A percentile compares a stretch with the other conserved stretches of the same genome.
Conservation (phyloP, 2,797 vertebrate genomes). For the Pygocentrus nattereri region DNA sequence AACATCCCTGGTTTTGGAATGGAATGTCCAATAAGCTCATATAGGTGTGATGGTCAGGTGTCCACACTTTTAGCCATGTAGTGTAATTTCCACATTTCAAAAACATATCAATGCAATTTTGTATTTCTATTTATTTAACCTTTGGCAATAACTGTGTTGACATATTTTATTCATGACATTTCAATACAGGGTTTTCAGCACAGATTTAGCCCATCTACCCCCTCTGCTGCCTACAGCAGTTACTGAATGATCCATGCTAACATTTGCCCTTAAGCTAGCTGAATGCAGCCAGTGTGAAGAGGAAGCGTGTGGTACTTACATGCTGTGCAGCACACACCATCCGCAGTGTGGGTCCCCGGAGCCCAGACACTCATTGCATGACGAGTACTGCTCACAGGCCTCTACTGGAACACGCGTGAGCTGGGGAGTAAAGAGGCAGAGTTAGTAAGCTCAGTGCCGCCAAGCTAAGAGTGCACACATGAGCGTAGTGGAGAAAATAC, state of each 20-base stretch:
- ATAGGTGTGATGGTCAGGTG: no score
- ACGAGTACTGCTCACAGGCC: constrained; percentile 89
- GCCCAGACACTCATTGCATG: constrained; percentile 90
- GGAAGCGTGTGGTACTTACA: constrained; percentile 81
- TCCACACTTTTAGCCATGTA: no score
- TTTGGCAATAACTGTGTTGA: not conserved
- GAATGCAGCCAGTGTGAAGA: constrained; percentile 34
- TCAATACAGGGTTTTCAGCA: not conserved
- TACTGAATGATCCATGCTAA: not conserved
- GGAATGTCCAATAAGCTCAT: no score
- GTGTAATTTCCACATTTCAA: no score
- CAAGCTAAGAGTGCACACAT: not conserved
- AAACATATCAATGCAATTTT: no score
- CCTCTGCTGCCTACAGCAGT: constrained; percentile 7
- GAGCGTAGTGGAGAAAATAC: no score
- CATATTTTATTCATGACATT: not conserved
- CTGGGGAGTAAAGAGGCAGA: constrained; percentile 70
- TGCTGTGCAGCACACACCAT: constrained; percentile 98
- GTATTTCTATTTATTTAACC: not conserved
- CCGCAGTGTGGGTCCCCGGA: constrained; percentile 97
- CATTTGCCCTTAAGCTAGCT: constrained; percentile 4
- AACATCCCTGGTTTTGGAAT: no score
- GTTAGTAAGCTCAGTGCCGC: not conserved
- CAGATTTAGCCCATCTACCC: not conserved
- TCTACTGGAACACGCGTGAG: constrained; percentile 94